phyloP scores from a whole-genome alignment of 2,113 vertebrate genomes.

The Hyaena hyaena region DNA sequence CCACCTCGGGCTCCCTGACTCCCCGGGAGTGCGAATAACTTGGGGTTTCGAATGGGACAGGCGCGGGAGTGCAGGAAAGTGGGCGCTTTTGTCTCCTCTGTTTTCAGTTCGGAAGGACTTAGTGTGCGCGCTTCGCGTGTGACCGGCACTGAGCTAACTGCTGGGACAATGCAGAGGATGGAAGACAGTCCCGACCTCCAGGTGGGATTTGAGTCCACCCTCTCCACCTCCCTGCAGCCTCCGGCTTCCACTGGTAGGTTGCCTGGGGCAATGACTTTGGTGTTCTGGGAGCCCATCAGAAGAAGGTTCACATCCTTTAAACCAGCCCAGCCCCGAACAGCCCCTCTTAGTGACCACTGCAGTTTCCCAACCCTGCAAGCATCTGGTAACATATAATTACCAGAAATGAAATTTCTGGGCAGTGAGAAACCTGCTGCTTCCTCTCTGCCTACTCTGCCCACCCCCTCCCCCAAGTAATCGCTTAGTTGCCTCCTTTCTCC shows the following conservation, averaged over 20 bases:
- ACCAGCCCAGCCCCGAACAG: neutral
- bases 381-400: neutral
- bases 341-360: neutral
- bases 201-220: neutral
- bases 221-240: neutral
- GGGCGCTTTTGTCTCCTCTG: constrained; percentile 55
- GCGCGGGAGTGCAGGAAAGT: neutral
- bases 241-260: neutral
- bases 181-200: neutral
- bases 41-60: neutral
- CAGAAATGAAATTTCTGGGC: neutral
- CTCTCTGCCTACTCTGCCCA: neutral
- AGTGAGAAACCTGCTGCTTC: neutral
- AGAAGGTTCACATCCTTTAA: neutral
- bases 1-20: neutral
- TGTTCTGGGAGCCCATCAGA: neutral
- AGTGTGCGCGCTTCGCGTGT: neutral
- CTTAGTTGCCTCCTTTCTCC: neutral
- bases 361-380: neutral
- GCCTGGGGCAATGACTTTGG: neutral
- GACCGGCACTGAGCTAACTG: neutral
- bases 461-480: neutral
- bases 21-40: neutral
- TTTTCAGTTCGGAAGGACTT: constrained; percentile 3
- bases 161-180: neutral